A percentile compares a stretch with the other conserved stretches of the same genome.
These are phyloP conservation scores for Seira ritae DNA, from an alignment of 2,888 invertebrate species.

Conservation along the genomic window DNA sequence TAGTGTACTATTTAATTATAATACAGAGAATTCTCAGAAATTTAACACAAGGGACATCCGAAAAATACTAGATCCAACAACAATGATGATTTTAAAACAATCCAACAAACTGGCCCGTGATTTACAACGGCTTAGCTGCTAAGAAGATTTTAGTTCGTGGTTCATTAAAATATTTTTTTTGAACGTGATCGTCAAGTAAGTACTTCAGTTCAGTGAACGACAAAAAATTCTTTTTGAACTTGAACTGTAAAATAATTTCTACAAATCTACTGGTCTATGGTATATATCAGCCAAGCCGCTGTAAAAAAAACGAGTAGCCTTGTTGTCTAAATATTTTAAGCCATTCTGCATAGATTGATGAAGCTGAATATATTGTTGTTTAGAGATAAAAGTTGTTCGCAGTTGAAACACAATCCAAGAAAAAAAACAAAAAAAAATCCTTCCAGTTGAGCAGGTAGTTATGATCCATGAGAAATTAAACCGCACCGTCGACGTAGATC, in stretches of 20 bases:
- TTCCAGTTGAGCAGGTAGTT: not conserved
- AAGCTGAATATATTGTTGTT: not conserved
- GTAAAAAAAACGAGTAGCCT: not conserved
- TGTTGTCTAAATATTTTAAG: not conserved
- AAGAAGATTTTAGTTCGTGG: not conserved
- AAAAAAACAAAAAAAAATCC: not conserved
- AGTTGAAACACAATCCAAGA: not conserved
- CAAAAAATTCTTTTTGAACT: not conserved
- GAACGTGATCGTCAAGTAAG: not conserved
- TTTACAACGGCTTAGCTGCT: too few species aligned
- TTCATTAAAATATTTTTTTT: not conserved
- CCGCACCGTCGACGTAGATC: constrained; percentile 3
- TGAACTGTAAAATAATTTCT: not conserved
- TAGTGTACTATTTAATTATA: not conserved
- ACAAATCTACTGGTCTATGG: too few species aligned
- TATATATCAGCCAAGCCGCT: not conserved
- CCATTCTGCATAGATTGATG: not conserved
- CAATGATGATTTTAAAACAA: too few species aligned
- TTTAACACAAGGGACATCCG: not conserved
- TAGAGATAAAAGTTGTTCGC: not conserved
- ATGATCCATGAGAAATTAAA: not conserved
- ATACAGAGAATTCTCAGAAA: not conserved
- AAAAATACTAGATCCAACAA: too few species aligned
- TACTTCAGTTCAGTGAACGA: too few species aligned
- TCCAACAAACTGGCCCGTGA: too few species aligned